A percentile compares a stretch with the other conserved stretches of the same genome.
These are phyloP conservation scores for Lutraria rhynchaena DNA, from an alignment of 1,140 invertebrate genomes.

Conservation along the genomic window DNA sequence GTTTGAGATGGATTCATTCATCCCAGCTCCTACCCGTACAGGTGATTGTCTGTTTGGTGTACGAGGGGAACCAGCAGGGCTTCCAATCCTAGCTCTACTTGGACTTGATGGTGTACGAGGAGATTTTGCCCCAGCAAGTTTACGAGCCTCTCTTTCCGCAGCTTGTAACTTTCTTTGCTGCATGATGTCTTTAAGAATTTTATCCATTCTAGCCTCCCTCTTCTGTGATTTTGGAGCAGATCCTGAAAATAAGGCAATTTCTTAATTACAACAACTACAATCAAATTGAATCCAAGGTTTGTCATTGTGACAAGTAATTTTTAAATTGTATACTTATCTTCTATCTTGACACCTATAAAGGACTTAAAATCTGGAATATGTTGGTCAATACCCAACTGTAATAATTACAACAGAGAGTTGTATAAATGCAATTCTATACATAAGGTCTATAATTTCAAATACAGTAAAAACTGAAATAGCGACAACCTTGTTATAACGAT, in stretches of 20 bases:
- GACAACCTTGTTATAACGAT: no score
- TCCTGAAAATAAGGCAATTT: conserved; percentile 6
- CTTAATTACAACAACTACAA: background rate
- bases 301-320: background rate
- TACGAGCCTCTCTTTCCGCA: conserved; percentile 49
- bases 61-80: conserved; percentile 47
- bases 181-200: conserved; percentile 56
- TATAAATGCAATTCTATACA: no score
- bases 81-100: conserved; percentile 41
- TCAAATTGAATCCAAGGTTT: background rate
- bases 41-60: conserved; percentile 53
- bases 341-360: background rate
- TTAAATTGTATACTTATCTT: background rate
- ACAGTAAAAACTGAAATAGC: no score
- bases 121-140: conserved; percentile 44
- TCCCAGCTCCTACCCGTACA: conserved; percentile 5
- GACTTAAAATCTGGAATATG: background rate
- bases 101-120: conserved; percentile 46
- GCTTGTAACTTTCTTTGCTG: conserved; percentile 49
- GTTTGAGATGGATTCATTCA: conserved; percentile 7
- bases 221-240: conserved; percentile 56
- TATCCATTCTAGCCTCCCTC: conserved; percentile 51
- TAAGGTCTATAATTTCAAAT: no score
- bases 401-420: no score
- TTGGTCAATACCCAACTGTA: no score